Percentiles rank a stretch among this genome's conserved stretches.
Conservation (phyloP, 2,113 vertebrate species). For the Tyto alba region DNA sequence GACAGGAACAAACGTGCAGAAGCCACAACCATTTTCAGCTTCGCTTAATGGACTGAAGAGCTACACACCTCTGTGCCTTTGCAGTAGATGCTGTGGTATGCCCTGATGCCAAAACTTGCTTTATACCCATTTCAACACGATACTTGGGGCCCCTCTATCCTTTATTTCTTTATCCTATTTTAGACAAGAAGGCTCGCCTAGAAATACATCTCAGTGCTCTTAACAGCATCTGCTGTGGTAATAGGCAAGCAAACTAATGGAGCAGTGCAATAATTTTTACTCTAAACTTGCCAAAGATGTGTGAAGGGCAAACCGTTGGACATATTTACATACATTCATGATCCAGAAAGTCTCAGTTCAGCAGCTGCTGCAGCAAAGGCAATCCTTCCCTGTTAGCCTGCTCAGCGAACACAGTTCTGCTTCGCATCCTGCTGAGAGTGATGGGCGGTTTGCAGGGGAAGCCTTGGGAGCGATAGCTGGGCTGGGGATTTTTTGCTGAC, state of each 20-base stretch:
- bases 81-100: background rate
- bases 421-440: background rate
- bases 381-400: constrained; percentile 33
- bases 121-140: background rate
- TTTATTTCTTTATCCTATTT: background rate
- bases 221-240: constrained; percentile 33
- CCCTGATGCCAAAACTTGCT: background rate
- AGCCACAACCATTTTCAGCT: background rate
- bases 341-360: constrained; percentile 58
- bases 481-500: background rate
- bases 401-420: background rate
- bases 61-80: background rate
- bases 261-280: constrained; percentile 64
- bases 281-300: constrained; percentile 63
- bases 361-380: constrained; percentile 29
- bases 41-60: background rate
- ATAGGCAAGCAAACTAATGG: constrained; percentile 64
- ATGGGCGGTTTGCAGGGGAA: background rate
- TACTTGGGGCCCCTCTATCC: background rate
- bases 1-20: background rate
- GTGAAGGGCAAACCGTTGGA: constrained; percentile 69
- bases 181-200: background rate
- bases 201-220: background rate
- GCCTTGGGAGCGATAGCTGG: background rate
- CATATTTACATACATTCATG: constrained; percentile 61